These are phyloP conservation scores for Xanthia icteritia DNA, from an alignment of 2,888 invertebrate genomes.

Conservation along the genomic window DNA sequence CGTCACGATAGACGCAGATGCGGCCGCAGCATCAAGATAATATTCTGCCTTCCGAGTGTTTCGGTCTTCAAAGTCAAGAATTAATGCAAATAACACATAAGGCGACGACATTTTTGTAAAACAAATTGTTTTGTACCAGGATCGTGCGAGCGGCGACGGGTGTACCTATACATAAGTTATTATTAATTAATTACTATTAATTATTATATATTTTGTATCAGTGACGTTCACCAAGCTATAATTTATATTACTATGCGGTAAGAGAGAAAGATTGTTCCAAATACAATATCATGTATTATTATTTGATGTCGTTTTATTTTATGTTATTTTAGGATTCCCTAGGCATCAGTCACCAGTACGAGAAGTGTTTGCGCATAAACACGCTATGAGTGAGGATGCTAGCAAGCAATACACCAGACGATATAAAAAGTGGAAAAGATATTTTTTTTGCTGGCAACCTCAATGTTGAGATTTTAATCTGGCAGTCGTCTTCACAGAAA, in stretches of 20 bases:
- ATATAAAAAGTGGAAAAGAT: background rate
- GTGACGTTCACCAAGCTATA: constrained; percentile 85
- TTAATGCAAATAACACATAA: constrained; percentile 59
- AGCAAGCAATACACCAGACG: background rate
- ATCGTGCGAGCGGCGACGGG: constrained; percentile 70
- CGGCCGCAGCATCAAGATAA: background rate
- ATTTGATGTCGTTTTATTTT: constrained; percentile 58
- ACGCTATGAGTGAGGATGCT: background rate
- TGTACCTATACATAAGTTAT: constrained; percentile 82
- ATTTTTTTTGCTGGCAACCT: background rate
- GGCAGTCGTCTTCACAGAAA: too few species aligned
- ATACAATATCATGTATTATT: constrained; percentile 87
- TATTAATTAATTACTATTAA: constrained; percentile 76
- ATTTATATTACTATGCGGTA: constrained; percentile 85
- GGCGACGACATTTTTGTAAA: constrained; percentile 72
- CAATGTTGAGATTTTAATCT: background rate
- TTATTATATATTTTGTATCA: constrained; percentile 87
- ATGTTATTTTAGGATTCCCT: background rate
- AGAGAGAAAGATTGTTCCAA: constrained; percentile 85
- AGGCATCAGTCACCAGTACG: background rate
- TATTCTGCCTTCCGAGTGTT: constrained; percentile 15
- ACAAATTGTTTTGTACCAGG: constrained; percentile 73
- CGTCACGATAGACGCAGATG: too few species aligned
- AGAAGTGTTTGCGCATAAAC: background rate
- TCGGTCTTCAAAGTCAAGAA: constrained; percentile 23